Conservation (phyloP, 2,888 invertebrate species). For the Itoplectis maculator region DNA sequence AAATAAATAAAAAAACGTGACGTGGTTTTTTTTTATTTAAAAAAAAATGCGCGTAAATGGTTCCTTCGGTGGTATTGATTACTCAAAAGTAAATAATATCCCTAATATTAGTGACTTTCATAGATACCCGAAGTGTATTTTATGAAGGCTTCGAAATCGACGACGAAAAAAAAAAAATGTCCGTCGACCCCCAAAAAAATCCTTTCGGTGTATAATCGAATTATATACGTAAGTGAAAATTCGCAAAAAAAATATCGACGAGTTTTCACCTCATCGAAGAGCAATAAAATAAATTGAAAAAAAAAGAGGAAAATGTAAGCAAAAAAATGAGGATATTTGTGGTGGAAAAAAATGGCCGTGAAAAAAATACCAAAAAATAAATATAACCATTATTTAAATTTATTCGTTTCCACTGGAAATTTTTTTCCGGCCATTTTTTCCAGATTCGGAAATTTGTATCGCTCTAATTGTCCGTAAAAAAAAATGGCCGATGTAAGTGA, state of each 20-base stretch:
- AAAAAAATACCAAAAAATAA: too few species aligned
- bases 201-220: slow-evolving; percentile 59
- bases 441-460: slow-evolving; percentile 45
- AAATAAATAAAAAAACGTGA: neutral
- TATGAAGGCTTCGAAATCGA: neutral
- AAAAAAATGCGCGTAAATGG: too few species aligned
- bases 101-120: slow-evolving; percentile 1
- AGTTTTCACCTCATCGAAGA: slow-evolving; percentile 65
- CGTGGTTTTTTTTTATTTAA: slow-evolving; percentile 28
- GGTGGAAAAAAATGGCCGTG: too few species aligned
- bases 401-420: too few species aligned
- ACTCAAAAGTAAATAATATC: slow-evolving; percentile 39
- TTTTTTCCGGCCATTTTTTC: too few species aligned
- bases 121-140: slow-evolving; percentile 39
- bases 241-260: slow-evolving; percentile 19
- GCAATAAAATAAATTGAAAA: slow-evolving; percentile 63
- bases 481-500: slow-evolving; percentile 29
- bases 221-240: slow-evolving; percentile 39
- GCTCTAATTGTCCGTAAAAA: slow-evolving; percentile 51
- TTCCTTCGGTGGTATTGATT: slow-evolving; percentile 39
- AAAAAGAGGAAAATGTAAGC: too few species aligned
- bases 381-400: too few species aligned
- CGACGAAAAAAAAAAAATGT: too few species aligned
- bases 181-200: slow-evolving; percentile 42
- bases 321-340: too few species aligned